Conservation (phyloP, 2,888 invertebrate genomes). For the Hipparchia sbordonii region DNA sequence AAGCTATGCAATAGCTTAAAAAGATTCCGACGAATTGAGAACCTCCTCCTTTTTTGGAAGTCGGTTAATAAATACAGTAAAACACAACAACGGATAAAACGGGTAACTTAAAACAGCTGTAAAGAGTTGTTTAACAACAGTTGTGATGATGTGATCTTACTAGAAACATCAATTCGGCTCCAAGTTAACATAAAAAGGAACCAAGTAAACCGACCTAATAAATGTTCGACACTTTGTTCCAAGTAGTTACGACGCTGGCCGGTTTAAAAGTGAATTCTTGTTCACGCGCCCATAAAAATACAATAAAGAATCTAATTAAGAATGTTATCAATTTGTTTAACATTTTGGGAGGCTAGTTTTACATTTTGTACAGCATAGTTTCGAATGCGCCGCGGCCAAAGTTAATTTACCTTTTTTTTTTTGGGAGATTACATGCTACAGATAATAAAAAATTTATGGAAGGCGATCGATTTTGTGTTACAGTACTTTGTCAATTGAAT, state of each 20-base stretch:
- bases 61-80: too few relatives aligned
- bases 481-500: neutral
- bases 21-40: too few relatives aligned
- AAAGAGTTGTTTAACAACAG: neutral
- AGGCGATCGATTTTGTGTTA: neutral
- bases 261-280: constrained; percentile 4
- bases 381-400: neutral
- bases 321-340: constrained; percentile 11
- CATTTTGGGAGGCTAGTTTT: neutral
- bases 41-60: too few relatives aligned
- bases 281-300: constrained; percentile 1
- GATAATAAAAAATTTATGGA: neutral
- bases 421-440: too few relatives aligned
- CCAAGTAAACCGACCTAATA: neutral
- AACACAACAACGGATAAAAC: too few relatives aligned
- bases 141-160: neutral
- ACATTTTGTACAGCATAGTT: neutral
- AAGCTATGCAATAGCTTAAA: too few relatives aligned
- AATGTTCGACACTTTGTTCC: constrained; percentile 4
- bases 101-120: too few relatives aligned
- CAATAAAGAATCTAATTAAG: constrained; percentile 8
- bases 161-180: neutral
- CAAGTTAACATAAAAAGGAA: neutral
- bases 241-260: neutral
- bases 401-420: neutral